Evolutionary conservation across 2,888 invertebrate genomes (phyloP), one percentile per base, ranked within the genome.

Genomic region (Teinopalpus imperialis): DNA sequence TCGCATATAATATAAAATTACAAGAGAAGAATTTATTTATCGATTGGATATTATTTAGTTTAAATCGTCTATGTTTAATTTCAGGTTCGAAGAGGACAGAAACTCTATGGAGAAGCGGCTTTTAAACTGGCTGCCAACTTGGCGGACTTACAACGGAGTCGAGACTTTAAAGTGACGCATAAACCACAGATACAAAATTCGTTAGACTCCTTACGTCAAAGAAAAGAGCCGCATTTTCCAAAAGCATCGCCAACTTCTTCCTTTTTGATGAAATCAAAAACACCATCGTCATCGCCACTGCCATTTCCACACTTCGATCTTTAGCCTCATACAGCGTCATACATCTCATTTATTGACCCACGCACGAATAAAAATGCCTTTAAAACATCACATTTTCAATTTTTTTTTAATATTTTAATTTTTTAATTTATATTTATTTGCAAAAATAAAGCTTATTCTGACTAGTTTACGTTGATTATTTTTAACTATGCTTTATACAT

Each of bases 101-200:
- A 61, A 20, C 49, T 83, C 4, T 87, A 81, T 54, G 79, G 83
- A 1, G 78, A 79, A 31, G 86, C 86, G 1, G 83, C 85, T 0
- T 66, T 76, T 0, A 81, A 83, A 23, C 52, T 86, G 4, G 83
- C 82, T 1, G 70, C 54, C 45, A 82, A 81, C 30, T 51, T 86
- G 10, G 57, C 73, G 0, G 83, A 85, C 21, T 47, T 87, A 18
- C 85, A 82, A 41, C 69, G 74, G 0, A 76, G 79, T 0, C 59
- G 74, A 0, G 76, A 74, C 0, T 56, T 66, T 10, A 70, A 57
- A 37, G 59, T 79, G 3, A 72, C 60, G 0, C 77, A 80, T 4
- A 85, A 85, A 43, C 81, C 82, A 0, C 68, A 63, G n/a, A 54
- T 53, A 7, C 68, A 66, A 9, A 45, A 36, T 5, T 71, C 76